Evolutionary conservation across 2,888 invertebrate species (phyloP), one percentile per base, ranked within the genome.

Genomic region (Helleia helle): DNA sequence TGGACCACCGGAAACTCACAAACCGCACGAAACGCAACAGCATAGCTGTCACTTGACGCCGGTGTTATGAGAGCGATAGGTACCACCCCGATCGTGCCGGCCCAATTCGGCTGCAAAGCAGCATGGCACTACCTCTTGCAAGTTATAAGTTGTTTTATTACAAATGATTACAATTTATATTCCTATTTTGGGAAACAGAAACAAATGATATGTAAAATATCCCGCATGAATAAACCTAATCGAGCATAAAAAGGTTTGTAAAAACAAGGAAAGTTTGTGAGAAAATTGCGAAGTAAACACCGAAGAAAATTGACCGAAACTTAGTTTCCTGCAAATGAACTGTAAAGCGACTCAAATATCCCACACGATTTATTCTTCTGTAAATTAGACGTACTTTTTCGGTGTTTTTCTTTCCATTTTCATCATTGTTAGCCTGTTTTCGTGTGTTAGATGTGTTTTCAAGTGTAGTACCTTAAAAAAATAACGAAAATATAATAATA

Each of bases 251-350:
- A 52, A 61, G 56, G 54, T 58, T 54, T 51, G 50, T 54, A 65
- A 68, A 74, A 75, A 72, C 69, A 72, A 68, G 72, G 62, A 65
- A n/a, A 58, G 55, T 61, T 55, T 49, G 49, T 61, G 49, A 56
- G 31, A 14, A 56, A 64, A 62, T 58, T 62, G 53, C 56, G 62
- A 66, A 71, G 31, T 31, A 74, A 75, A 75, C 71, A 71, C 70
- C 63, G 62, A 53, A 70, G 65, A 66, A 65, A 66, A 62, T 70
- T 58, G 54, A 56, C 26, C 26, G 2, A 26, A 26, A 26, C 11
- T 26, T 9, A 31, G 31, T 15, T 17, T 11, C 31, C 18, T 17
- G 11, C 18, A 34, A 34, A 34, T 34, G 34, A 34, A 22, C 34
- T 22, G 18, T 18, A 12, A 34, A 18, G 7, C 5, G 12, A 31